These are phyloP conservation scores for Borostomias antarcticus DNA, from an alignment of 2,797 vertebrate species.

Conservation along the genomic window DNA sequence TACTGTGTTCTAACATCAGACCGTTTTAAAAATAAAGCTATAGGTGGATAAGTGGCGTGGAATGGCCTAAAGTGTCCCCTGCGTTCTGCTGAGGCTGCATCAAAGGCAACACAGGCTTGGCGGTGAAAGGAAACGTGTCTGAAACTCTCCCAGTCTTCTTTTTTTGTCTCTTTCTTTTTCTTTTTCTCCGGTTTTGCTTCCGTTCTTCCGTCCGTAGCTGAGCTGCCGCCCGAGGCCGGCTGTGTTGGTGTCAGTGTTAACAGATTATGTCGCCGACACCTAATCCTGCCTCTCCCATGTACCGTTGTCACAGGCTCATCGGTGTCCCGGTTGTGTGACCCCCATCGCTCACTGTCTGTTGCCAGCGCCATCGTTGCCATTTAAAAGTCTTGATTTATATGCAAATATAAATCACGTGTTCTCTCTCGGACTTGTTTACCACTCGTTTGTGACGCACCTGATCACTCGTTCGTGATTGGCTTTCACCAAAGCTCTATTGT, in stretches of 20 bases:
- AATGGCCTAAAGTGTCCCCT: slow-evolving; percentile 69
- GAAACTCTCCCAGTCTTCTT: slow-evolving; percentile 52
- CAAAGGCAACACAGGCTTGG: slow-evolving; percentile 85
- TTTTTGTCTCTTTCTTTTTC: slow-evolving; percentile 52
- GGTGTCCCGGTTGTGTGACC: slow-evolving; percentile 45
- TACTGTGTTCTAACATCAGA: slow-evolving; percentile 53
- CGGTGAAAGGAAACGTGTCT: slow-evolving; percentile 75
- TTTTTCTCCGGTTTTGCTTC: slow-evolving; percentile 49
- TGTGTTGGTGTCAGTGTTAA: slow-evolving; percentile 47
- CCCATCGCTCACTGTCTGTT: slow-evolving; percentile 71
- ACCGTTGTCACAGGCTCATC: slow-evolving; percentile 57
- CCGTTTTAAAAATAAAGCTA: slow-evolving; percentile 28
- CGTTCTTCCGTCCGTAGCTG: slow-evolving; percentile 55
- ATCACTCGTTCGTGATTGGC: no score
- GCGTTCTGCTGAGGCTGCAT: slow-evolving; percentile 77
- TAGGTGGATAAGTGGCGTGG: slow-evolving; percentile 43
- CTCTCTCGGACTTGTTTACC: no score
- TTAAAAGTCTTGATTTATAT: slow-evolving; percentile 61
- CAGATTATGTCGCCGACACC: slow-evolving; percentile 66
- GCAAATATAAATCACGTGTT: slow-evolving; percentile 14
- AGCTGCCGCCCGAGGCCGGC: slow-evolving; percentile 58
- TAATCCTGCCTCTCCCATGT: slow-evolving; percentile 60
- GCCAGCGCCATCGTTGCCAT: slow-evolving; percentile 86
- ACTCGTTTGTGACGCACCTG: no score
- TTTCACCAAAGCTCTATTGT: no score